Conservation (phyloP, 2,113 vertebrate species). For the Macaca mulatta region DNA sequence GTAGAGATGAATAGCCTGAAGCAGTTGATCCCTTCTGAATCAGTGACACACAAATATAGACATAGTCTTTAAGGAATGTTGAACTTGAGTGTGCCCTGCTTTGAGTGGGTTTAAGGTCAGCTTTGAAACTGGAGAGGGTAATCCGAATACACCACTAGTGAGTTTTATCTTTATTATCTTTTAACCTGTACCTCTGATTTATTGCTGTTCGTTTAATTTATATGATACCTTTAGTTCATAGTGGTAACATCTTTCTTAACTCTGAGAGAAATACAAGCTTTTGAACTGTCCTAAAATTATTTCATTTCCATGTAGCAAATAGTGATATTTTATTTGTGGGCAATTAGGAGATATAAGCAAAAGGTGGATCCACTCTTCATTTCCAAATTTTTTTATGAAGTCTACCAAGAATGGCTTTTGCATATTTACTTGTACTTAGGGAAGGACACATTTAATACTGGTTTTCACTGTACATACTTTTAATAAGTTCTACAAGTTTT, state of each 20-base stretch:
- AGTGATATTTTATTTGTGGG: background rate
- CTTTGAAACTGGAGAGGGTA: background rate
- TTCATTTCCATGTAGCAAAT: background rate
- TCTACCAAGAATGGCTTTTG: background rate
- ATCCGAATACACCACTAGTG: background rate
- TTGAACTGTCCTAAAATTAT: background rate
- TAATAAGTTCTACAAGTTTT: background rate
- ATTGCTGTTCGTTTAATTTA: background rate
- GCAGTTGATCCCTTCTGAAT: background rate
- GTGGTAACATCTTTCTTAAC: background rate
- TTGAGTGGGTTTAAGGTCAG: background rate
- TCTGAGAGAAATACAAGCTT: background rate
- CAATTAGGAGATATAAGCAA: background rate
- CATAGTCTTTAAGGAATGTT: background rate
- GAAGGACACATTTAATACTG: background rate
- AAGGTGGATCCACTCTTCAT: background rate
- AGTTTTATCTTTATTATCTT: background rate
- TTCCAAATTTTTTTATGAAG: background rate
- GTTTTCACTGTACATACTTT: background rate
- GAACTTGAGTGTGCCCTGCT: background rate
- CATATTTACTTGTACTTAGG: slow-evolving; percentile 10
- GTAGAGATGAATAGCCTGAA: background rate
- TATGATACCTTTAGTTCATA: background rate
- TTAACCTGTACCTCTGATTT: background rate
- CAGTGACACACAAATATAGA: background rate